These are phyloP conservation scores for Charanyca ferruginea DNA, from an alignment of 2,888 invertebrate genomes.

Conservation along the genomic window DNA sequence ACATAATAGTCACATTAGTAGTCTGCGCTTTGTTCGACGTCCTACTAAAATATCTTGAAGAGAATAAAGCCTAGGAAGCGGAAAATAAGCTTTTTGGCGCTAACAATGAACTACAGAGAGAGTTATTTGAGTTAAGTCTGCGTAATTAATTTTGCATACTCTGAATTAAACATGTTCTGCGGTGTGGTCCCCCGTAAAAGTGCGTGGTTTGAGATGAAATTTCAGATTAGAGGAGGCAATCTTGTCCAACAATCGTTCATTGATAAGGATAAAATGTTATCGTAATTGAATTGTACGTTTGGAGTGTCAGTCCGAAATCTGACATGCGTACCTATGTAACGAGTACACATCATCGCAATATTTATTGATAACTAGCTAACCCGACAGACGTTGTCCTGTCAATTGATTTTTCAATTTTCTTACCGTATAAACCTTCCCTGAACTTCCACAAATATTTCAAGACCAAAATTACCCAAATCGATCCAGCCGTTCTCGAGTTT, in stretches of 20 bases:
- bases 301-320: neutral
- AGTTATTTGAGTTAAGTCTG: conserved; percentile 55
- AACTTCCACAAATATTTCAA: no score
- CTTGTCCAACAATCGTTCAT: conserved; percentile 20
- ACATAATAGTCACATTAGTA: conserved; percentile 66
- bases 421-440: no score
- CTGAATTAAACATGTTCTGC: conserved; percentile 46
- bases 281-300: conserved; percentile 24
- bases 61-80: conserved; percentile 64
- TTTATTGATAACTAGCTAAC: no score
- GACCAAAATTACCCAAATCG: no score
- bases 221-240: conserved; percentile 26
- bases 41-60: conserved; percentile 63
- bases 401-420: no score
- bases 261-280: conserved; percentile 1
- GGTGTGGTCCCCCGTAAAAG: conserved; percentile 15
- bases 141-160: conserved; percentile 62
- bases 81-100: conserved; percentile 66
- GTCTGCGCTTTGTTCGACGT: conserved; percentile 62
- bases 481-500: no score
- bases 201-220: conserved; percentile 23
- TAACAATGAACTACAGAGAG: conserved; percentile 59
- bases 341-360: no score
- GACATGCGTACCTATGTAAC: no score
- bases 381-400: no score